These are phyloP conservation scores for Clunio marinus DNA, from an alignment of 2,888 invertebrate genomes.

Conservation along the genomic window DNA sequence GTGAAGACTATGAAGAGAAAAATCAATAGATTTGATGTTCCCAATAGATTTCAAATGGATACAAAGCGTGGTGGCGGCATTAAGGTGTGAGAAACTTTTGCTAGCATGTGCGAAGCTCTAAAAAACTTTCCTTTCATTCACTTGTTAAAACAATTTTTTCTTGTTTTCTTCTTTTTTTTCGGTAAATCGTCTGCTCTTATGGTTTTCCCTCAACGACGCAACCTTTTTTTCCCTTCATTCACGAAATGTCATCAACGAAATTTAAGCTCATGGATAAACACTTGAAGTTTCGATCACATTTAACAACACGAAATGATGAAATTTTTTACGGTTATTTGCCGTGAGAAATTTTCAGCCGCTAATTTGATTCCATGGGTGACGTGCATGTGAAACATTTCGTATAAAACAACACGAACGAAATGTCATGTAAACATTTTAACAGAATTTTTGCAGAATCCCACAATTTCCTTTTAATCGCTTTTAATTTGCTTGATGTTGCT, in stretches of 20 bases:
- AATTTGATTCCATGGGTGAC: too few relatives aligned
- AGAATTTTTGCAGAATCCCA: too few relatives aligned
- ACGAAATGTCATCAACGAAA: not conserved
- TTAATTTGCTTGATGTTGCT: too few relatives aligned
- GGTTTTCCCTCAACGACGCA: not conserved
- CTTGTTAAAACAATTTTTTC: not conserved
- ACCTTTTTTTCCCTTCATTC: too few relatives aligned
- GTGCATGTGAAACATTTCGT: too few relatives aligned
- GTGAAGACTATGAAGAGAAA: not conserved
- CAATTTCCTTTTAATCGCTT: too few relatives aligned
- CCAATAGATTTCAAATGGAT: not conserved
- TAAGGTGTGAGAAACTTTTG: too few relatives aligned
- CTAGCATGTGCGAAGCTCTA: not conserved
- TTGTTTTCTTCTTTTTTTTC: not conserved
- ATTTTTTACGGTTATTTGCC: slow-evolving; percentile 26
- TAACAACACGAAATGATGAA: not conserved
- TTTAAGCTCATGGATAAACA: slow-evolving; percentile 12
- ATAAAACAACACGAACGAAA: too few relatives aligned
- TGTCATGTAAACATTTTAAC: too few relatives aligned
- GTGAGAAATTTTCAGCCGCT: not conserved
- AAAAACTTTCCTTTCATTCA: not conserved
- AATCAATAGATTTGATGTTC: not conserved
- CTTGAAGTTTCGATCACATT: not conserved
- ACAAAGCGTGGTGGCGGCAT: too few relatives aligned
- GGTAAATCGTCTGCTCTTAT: too few relatives aligned